A percentile compares a stretch with the other conserved stretches of the same genome.
Evolutionary conservation across 2,888 invertebrate genomes (phyloP).

Genomic region (Mycalesis mineus): DNA sequence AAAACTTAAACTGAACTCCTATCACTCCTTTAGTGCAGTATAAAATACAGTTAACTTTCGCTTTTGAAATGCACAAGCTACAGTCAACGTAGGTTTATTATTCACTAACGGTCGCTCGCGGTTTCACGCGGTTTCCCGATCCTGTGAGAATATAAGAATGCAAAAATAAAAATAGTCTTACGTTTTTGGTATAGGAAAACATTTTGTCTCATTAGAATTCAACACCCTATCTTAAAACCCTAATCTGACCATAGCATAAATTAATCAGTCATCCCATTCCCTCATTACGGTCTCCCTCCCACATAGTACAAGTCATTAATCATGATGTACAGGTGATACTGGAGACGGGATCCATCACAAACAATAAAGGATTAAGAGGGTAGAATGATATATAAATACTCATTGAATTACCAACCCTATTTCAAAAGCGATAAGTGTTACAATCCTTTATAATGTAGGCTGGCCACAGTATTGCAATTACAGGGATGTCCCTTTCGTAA

Average conservation of each 20-base stretch:
- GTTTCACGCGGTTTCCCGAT: too few relatives aligned
- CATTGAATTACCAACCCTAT: slow-evolving; percentile 8
- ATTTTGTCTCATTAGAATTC: background rate
- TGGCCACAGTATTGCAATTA: slow-evolving; percentile 14
- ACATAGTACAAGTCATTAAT: slow-evolving; percentile 29
- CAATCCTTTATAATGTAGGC: background rate
- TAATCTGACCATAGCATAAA: slow-evolving; percentile 11
- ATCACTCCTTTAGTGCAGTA: too few relatives aligned
- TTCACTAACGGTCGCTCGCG: too few relatives aligned
- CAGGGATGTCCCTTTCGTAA: slow-evolving; percentile 3
- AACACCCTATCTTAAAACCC: background rate
- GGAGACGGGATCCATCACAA: slow-evolving; percentile 29
- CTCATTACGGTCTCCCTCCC: slow-evolving; percentile 12
- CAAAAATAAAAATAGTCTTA: too few relatives aligned
- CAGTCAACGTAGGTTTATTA: too few relatives aligned
- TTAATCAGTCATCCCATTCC: slow-evolving; percentile 14
- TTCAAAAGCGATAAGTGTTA: background rate
- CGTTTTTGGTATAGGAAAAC: too few relatives aligned
- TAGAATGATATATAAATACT: background rate
- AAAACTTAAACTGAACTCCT: too few relatives aligned
- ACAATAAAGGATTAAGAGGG: slow-evolving; percentile 30
- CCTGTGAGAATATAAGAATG: too few relatives aligned
- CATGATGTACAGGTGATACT: slow-evolving; percentile 31
- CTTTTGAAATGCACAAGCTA: too few relatives aligned
- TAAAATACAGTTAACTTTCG: too few relatives aligned